These are phyloP conservation scores for Alloscopus bannaensis DNA, from an alignment of 2,888 invertebrate species.

Conservation along the genomic window DNA sequence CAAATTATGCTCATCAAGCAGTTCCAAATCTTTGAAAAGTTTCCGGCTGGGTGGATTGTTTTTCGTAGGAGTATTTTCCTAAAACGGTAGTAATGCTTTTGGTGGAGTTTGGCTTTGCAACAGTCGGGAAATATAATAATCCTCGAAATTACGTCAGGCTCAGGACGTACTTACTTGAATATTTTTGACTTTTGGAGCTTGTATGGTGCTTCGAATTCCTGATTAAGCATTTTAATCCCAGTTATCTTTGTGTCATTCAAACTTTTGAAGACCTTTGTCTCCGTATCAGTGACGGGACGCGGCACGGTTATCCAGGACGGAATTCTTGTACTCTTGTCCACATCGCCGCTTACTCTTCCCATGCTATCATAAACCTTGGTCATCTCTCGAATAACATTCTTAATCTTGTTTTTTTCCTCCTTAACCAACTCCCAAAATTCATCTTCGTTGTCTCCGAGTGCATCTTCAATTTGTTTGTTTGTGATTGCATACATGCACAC, in stretches of 20 bases:
- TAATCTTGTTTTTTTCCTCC: conserved; percentile 44
- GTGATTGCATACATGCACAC: conserved; percentile 67
- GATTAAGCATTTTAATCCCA: no score
- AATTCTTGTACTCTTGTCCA: conserved; percentile 36
- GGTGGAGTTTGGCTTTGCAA: no score
- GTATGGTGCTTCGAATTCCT: no score
- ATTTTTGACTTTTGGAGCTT: no score
- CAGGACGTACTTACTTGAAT: no score
- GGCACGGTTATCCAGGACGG: conserved; percentile 66
- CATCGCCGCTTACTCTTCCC: not conserved
- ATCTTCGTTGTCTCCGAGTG: conserved; percentile 49
- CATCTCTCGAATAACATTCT: conserved; percentile 58
- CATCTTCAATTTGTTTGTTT: conserved; percentile 53
- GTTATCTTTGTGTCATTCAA: no score
- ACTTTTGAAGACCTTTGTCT: not conserved
- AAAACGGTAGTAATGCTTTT: no score
- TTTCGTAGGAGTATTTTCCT: conserved; percentile 65
- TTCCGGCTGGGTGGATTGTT: conserved; percentile 69
- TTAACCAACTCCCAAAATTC: conserved; percentile 59
- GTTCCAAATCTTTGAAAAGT: conserved; percentile 69
- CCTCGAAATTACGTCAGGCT: no score
- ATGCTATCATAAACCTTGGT: conserved; percentile 48
- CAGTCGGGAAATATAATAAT: no score
- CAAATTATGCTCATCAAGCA: conserved; percentile 60
- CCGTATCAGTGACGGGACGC: not conserved